Evolutionary conservation across 2,797 vertebrate genomes (phyloP).

Genomic region (Holocentrus rufus): DNA sequence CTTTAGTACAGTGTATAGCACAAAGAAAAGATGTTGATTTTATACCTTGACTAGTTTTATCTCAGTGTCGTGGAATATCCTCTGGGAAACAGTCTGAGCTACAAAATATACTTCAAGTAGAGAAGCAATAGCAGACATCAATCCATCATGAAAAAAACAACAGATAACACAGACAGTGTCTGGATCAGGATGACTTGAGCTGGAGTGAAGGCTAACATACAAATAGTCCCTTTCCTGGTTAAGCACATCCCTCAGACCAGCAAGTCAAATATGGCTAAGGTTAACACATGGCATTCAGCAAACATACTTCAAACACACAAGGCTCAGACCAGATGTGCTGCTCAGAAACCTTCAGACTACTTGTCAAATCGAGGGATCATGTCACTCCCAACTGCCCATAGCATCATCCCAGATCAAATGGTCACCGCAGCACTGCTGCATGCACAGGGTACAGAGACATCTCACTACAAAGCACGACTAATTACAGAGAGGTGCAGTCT

Average conservation of each 20-base stretch:
- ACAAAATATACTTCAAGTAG: not conserved
- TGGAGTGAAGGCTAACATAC: conserved; percentile 44
- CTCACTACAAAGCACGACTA: conserved; percentile 43
- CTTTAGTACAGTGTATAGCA: too few relatives aligned
- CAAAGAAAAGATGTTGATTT: not conserved
- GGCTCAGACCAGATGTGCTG: conserved; percentile 64
- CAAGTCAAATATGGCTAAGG: conserved; percentile 56
- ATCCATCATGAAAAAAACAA: not conserved
- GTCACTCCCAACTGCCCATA: conserved; percentile 9
- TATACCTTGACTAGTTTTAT: not conserved
- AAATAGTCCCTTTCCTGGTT: conserved; percentile 43
- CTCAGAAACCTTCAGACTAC: conserved; percentile 45
- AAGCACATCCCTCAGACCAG: conserved; percentile 39
- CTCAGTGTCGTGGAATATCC: not conserved
- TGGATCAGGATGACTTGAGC: conserved; percentile 43
- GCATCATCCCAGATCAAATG: conserved; percentile 27
- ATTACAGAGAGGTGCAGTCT: conserved; percentile 51
- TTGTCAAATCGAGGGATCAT: conserved; percentile 36
- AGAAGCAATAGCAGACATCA: not conserved
- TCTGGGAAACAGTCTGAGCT: not conserved
- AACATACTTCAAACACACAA: conserved; percentile 66
- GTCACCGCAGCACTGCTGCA: conserved; percentile 4
- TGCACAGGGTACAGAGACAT: conserved; percentile 8
- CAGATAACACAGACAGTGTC: conserved; percentile 7
- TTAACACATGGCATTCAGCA: conserved; percentile 63